These are phyloP conservation scores for Nephrotoma guestfalica DNA, from an alignment of 2,888 invertebrate species.

Conservation along the genomic window DNA sequence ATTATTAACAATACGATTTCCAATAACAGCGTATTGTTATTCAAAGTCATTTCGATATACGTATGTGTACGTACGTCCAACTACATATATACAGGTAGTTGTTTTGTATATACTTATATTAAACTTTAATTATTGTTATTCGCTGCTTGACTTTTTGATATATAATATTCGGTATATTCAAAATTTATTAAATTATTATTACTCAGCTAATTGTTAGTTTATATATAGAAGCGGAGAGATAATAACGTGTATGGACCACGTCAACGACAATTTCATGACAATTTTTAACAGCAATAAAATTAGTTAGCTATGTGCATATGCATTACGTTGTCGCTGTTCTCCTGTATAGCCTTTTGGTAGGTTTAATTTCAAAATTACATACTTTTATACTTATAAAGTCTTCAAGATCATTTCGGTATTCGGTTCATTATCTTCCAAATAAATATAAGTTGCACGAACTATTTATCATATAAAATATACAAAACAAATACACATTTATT, in stretches of 20 bases:
- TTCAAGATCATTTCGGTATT: background rate
- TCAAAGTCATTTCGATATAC: background rate
- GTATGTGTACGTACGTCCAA: no score
- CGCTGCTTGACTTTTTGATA: background rate
- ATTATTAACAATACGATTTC: background rate
- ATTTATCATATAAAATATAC: background rate
- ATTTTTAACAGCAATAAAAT: background rate
- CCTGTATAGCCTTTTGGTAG: background rate
- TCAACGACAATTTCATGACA: background rate
- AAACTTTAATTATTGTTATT: background rate
- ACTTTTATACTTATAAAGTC: background rate
- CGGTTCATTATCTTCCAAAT: background rate
- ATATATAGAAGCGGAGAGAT: background rate
- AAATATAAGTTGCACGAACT: background rate
- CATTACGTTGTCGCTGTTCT: background rate
- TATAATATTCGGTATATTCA: background rate
- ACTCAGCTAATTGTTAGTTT: background rate
- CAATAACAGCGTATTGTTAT: background rate
- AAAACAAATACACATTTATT: conserved; percentile 1
- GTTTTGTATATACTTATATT: background rate
- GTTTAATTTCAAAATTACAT: background rate
- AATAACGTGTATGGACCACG: background rate
- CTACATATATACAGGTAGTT: background rate
- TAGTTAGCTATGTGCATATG: background rate
- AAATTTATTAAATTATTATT: background rate